Evolutionary conservation across 2,797 vertebrate genomes (phyloP), one percentile per base, ranked within the genome.

Genomic region (Huso huso): DNA sequence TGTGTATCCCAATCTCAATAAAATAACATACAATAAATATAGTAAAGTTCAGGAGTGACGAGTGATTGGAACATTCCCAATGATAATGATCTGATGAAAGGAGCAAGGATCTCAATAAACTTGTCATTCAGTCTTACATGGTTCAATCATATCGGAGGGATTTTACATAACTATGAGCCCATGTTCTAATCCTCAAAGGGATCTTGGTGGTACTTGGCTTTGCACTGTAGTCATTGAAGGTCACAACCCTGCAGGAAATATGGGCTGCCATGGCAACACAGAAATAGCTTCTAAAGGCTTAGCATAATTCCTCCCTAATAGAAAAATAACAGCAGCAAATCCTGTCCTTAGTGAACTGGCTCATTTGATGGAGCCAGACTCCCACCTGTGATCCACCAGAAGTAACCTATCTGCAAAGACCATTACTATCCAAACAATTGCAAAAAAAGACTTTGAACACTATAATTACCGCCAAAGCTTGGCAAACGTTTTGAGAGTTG

Each of bases 311-410:
- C 88, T 88, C 85, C 83, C 90, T 94, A 96, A 94, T 93, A 95
- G 93, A 96, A 96, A 94, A 96, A 96, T 94, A 97, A 96, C 87
- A 95, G 92, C 92, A 88, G 85, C 91, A 95, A 95, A 96, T 96
- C 93, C 92, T 80, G 79, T 93, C 91, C 93, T 96, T 95, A 93
- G 94, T 92, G 93, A 93, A 93, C 83, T 88, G 86, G 88, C 83
- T 94, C 94, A 94, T 93, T 87, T 79, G 79, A 88, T 88, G 85
- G 90, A 91, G 83, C 77, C 86, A 90, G 89, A 86, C 64, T 79
- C 90, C 92, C 93, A 96, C 92, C 92, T 95, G 93, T 91, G 91
- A 93, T 90, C 90, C 92, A 85, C 88, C 88, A 71, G 69, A 79
- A 87, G 86, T 86, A 86, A 83, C 84, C 87, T 86, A 81, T 82